phyloP scores from a whole-genome alignment of 2,113 vertebrate species.

The Halcyon senegalensis region DNA sequence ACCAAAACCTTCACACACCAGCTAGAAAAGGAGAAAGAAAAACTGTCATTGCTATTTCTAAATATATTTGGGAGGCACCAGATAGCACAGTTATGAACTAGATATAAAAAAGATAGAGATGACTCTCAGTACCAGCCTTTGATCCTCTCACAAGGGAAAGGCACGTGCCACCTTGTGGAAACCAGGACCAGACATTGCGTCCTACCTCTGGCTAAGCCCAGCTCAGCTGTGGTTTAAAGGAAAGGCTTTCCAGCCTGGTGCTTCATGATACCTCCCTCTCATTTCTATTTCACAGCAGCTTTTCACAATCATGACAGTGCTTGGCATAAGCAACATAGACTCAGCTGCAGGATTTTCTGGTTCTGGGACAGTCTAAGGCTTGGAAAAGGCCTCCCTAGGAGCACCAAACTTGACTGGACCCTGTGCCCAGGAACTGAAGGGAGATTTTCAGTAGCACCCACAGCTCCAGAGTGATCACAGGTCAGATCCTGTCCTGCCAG shows the following conservation, averaged over 20 bases:
- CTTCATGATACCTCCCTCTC: not conserved
- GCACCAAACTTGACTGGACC: not conserved
- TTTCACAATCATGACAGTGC: not conserved
- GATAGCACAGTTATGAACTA: not conserved
- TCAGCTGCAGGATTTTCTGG: not conserved
- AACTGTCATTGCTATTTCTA: not conserved
- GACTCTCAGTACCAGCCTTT: constrained; percentile 8
- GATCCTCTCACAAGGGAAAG: not conserved
- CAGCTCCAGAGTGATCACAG: not conserved
- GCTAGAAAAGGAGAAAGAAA: not conserved
- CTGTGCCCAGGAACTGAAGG: not conserved
- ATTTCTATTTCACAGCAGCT: constrained; percentile 7
- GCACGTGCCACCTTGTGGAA: not conserved
- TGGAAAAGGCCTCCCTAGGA: not conserved
- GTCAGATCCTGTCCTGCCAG: not conserved
- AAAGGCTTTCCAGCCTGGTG: not conserved
- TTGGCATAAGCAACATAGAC: not conserved
- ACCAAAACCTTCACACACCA: not conserved
- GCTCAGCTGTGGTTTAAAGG: constrained; percentile 1
- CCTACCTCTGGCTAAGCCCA: constrained; percentile 12
- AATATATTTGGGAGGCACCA: constrained; percentile 19
- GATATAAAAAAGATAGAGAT: not conserved
- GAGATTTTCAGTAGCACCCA: not conserved
- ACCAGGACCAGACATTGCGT: not conserved
- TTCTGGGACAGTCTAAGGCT: not conserved